Conservation (phyloP, 2,797 vertebrate genomes). For the Poeciliopsis gracilis region DNA sequence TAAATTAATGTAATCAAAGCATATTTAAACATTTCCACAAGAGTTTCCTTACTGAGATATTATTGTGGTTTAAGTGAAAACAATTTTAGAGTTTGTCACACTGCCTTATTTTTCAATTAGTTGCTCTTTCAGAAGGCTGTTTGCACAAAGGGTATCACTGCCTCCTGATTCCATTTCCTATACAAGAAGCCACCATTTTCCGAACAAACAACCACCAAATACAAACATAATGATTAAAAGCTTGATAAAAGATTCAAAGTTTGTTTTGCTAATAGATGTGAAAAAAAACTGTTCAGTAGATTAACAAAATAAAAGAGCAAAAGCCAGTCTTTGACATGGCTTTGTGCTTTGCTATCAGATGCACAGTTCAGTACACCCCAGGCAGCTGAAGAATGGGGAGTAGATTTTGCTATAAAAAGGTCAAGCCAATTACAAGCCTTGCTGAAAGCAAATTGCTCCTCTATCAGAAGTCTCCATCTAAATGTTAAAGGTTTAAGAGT, state of each 20-base stretch:
- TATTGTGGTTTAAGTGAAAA: background rate
- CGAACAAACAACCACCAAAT: background rate
- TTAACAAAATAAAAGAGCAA: background rate
- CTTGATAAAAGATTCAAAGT: background rate
- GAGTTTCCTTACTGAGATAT: background rate
- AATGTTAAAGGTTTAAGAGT: background rate
- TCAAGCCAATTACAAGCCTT: conserved; percentile 10
- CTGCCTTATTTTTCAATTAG: background rate
- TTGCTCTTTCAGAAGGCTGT: background rate
- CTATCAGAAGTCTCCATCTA: background rate
- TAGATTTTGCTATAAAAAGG: background rate
- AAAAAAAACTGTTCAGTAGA: background rate
- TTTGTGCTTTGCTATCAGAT: background rate
- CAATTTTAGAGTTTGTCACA: background rate
- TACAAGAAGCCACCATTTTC: background rate
- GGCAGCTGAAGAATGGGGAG: background rate
- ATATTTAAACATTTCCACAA: background rate
- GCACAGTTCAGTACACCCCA: background rate
- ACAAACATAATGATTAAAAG: background rate
- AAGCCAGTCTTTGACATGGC: background rate
- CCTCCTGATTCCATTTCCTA: background rate
- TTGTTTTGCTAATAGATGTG: background rate
- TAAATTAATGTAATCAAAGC: background rate
- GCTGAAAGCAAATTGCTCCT: background rate
- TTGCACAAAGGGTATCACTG: background rate